Conservation (phyloP, 2,888 invertebrate species). For the Abrostola triplasia region DNA sequence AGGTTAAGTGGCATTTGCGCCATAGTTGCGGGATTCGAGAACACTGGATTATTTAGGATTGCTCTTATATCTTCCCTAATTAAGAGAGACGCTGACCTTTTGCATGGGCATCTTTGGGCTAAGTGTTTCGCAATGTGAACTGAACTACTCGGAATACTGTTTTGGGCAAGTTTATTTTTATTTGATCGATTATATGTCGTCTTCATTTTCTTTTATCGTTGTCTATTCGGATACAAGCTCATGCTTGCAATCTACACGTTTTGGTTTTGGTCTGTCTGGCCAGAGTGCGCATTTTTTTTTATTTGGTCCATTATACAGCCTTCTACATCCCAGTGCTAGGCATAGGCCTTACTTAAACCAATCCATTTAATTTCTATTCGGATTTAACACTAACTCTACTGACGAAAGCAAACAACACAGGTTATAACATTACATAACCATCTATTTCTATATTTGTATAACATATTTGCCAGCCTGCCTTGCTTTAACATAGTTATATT, state of each 20-base stretch:
- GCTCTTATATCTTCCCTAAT: constrained; percentile 30
- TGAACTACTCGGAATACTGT: neutral
- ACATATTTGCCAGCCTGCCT: neutral
- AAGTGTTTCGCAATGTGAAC: constrained; percentile 1
- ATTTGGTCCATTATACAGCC: too few species aligned
- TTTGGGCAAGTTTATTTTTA: neutral
- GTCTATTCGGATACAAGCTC: too few species aligned
- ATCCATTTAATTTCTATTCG: too few species aligned
- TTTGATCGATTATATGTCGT: too few species aligned
- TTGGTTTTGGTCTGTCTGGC: too few species aligned
- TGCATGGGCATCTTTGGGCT: constrained; percentile 6
- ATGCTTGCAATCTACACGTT: too few species aligned
- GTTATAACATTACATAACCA: neutral
- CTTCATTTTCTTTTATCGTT: too few species aligned
- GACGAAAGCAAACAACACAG: neutral
- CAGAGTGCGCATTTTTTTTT: too few species aligned
- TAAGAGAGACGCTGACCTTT: constrained; percentile 15
- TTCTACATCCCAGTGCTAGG: too few species aligned
- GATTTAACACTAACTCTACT: too few species aligned
- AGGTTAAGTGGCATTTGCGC: constrained; percentile 39
- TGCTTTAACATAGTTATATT: constrained; percentile 30
- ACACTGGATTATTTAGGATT: constrained; percentile 18
- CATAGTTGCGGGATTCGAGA: constrained; percentile 49
- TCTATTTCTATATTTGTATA: neutral
- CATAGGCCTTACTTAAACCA: too few species aligned